Conservation (phyloP, 2,113 vertebrate species). For the Clarias magur region DNA sequence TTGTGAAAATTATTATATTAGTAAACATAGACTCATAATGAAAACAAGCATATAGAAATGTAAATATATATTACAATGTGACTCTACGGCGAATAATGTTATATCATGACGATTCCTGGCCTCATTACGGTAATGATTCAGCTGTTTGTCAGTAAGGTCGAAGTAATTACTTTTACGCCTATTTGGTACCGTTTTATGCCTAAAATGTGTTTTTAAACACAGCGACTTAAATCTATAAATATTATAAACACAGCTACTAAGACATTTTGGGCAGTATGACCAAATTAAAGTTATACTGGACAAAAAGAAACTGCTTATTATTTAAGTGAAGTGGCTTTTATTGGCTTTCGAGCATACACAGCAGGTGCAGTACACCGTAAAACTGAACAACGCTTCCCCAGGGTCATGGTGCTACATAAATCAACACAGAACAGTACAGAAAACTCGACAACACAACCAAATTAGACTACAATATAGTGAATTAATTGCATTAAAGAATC, state of each 20-base stretch:
- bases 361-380: too few relatives aligned
- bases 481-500: not conserved
- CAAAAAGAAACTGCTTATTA: not conserved
- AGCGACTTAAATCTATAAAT: not conserved
- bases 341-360: too few relatives aligned
- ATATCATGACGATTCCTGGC: not conserved
- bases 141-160: slow-evolving; percentile 5
- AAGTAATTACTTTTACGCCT: not conserved
- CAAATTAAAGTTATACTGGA: not conserved
- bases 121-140: slow-evolving; percentile 57
- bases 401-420: too few relatives aligned
- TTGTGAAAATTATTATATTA: not conserved
- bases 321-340: not conserved
- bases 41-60: not conserved
- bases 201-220: not conserved
- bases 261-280: not conserved
- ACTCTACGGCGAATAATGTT: not conserved
- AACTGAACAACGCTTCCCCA: too few relatives aligned
- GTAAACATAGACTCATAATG: not conserved
- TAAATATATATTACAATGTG: too few relatives aligned
- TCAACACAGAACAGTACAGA: too few relatives aligned
- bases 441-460: too few relatives aligned
- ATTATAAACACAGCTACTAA: not conserved
- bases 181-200: not conserved
- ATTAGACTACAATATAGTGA: too few relatives aligned